Conservation (phyloP, 2,888 invertebrate species). For the Lithophane leautieri region DNA sequence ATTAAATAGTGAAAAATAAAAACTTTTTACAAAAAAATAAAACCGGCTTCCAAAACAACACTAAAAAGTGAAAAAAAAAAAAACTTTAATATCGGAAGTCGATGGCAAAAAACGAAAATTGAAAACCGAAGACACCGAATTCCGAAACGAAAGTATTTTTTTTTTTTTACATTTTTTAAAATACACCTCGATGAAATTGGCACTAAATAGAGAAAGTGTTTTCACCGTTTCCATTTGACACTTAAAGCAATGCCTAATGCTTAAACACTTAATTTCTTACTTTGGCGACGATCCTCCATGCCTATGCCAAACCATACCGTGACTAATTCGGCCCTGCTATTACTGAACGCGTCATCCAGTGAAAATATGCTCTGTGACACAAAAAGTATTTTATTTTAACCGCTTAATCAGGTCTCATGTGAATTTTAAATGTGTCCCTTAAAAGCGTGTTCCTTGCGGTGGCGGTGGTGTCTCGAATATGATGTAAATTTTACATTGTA, state of each 20-base stretch:
- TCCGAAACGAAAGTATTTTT: too few species aligned
- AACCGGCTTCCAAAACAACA: too few species aligned
- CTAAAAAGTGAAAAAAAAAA: too few species aligned
- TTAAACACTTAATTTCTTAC: not conserved
- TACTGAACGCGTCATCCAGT: slow-evolving; percentile 22
- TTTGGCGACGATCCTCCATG: not conserved
- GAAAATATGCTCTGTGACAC: slow-evolving; percentile 59
- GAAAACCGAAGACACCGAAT: too few species aligned
- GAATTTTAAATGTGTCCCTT: slow-evolving; percentile 67
- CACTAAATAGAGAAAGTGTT: not conserved
- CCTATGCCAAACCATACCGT: not conserved
- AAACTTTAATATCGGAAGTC: too few species aligned
- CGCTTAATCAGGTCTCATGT: slow-evolving; percentile 69
- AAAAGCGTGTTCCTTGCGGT: slow-evolving; percentile 62
- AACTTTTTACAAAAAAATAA: too few species aligned
- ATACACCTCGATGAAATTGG: too few species aligned
- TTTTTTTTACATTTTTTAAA: too few species aligned
- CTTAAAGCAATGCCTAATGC: not conserved
- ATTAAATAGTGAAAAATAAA: too few species aligned
- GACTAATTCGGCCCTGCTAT: slow-evolving; percentile 34
- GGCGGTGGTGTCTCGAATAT: slow-evolving; percentile 53
- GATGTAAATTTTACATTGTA: slow-evolving; percentile 54
- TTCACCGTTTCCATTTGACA: not conserved
- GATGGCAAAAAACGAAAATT: too few species aligned
- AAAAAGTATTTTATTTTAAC: slow-evolving; percentile 67